Percentiles rank a stretch among this genome's conserved stretches.
These are phyloP conservation scores for Eulemur coronatus DNA, from an alignment of 2,797 vertebrate genomes.

Conservation along the genomic window DNA sequence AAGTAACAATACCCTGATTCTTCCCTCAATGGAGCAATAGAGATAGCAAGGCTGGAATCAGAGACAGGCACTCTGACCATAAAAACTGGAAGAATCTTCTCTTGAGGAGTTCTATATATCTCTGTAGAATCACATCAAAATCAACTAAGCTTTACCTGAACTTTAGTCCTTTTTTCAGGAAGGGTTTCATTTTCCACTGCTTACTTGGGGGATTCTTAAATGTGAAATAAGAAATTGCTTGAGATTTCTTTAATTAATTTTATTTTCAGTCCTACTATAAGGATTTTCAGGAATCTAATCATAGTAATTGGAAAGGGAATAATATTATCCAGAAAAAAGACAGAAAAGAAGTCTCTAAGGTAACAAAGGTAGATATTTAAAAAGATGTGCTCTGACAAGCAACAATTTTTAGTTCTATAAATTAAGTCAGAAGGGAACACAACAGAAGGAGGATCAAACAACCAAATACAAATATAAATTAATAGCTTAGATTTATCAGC, in stretches of 20 bases:
- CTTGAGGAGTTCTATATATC: background rate
- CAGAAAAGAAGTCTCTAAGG: background rate
- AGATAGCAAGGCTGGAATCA: background rate
- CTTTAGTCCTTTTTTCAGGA: background rate
- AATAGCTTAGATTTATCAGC: background rate
- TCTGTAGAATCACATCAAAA: slow-evolving; percentile 8
- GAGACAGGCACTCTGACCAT: background rate
- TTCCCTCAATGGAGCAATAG: background rate
- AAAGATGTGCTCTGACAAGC: background rate
- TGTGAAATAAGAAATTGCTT: slow-evolving; percentile 26
- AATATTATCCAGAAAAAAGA: background rate
- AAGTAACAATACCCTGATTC: background rate
- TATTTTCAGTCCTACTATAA: background rate
- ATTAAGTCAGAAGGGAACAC: background rate
- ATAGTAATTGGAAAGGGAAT: background rate
- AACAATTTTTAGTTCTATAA: slow-evolving; percentile 11
- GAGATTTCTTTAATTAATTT: slow-evolving; percentile 31
- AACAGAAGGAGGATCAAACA: background rate
- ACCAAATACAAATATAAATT: background rate
- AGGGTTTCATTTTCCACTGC: background rate
- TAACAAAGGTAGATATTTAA: background rate
- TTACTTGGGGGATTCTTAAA: slow-evolving; percentile 16
- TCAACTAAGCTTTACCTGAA: slow-evolving; percentile 38
- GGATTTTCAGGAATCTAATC: background rate
- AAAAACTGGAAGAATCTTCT: background rate